Conservation (phyloP, 2,113 vertebrate species). For the Tympanuchus pallidicinctus region DNA sequence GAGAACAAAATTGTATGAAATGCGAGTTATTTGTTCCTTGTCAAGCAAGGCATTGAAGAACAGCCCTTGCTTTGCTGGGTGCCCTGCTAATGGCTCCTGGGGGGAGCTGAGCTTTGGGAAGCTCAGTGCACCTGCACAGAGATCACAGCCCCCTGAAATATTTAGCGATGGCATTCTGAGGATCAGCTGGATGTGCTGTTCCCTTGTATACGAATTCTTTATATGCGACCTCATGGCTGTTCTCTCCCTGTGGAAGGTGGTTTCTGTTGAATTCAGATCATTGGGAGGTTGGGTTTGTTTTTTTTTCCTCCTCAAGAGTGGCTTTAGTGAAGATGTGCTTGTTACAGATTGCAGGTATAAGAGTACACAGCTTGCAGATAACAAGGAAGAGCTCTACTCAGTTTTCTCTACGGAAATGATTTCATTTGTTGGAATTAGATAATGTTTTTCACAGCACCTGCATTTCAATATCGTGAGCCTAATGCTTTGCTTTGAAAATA, state of each 20-base stretch:
- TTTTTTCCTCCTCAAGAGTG: neutral
- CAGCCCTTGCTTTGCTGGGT: neutral
- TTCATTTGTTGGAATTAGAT: neutral
- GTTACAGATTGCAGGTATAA: neutral
- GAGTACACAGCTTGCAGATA: too few relatives aligned
- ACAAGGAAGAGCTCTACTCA: neutral
- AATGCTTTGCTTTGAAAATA: neutral
- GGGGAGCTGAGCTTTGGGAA: neutral
- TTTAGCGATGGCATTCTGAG: neutral
- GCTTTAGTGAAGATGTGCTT: neutral
- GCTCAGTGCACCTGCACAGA: neutral
- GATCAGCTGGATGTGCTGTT: neutral
- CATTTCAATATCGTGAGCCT: neutral
- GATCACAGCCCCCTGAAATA: neutral
- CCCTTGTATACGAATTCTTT: neutral
- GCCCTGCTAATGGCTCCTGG: neutral
- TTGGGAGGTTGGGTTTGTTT: neutral
- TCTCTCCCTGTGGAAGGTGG: neutral
- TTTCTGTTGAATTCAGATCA: neutral
- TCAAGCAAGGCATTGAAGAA: neutral
- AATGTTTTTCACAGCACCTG: neutral
- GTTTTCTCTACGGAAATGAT: neutral
- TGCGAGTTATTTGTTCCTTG: neutral
- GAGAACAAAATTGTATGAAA: neutral
- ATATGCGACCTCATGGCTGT: neutral